phyloP scores from a whole-genome alignment of 2,797 vertebrate genomes.

The Artibeus jamaicensis region DNA sequence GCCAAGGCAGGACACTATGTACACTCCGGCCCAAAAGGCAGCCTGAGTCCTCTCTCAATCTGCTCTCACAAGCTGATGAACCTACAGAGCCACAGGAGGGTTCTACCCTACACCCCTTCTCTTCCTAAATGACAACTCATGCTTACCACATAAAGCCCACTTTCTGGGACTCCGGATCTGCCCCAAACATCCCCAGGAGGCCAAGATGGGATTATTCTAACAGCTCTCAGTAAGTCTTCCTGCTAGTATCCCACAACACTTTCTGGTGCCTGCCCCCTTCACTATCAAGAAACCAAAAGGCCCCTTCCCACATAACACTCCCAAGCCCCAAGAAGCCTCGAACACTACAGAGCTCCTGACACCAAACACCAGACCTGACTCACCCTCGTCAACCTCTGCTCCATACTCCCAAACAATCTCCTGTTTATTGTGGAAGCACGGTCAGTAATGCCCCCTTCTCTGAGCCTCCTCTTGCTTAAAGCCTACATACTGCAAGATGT shows the following conservation, averaged over 20 bases:
- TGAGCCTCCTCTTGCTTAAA: neutral
- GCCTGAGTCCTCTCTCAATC: neutral
- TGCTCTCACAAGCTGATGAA: neutral
- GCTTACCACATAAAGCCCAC: neutral
- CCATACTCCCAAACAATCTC: neutral
- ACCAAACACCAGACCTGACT: neutral
- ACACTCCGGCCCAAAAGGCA: neutral
- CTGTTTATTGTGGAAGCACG: neutral
- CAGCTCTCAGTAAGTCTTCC: neutral
- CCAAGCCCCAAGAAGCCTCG: neutral
- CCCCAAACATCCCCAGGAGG: neutral
- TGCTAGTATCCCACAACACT: neutral
- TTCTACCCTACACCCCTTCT: neutral
- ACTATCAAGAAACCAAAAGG: neutral
- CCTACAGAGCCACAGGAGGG: neutral
- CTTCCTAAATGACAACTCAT: neutral
- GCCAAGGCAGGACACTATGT: neutral
- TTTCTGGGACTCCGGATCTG: neutral
- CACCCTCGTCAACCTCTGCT: neutral
- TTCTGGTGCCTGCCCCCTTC: neutral
- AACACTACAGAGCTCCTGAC: neutral
- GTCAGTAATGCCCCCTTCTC: neutral
- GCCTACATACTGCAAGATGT: neutral
- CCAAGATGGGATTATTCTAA: neutral
- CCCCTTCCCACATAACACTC: neutral